Evolutionary conservation across 2,797 vertebrate species (phyloP), one percentile per base, ranked within the genome.

Genomic region (Halcyon chelicuti): DNA sequence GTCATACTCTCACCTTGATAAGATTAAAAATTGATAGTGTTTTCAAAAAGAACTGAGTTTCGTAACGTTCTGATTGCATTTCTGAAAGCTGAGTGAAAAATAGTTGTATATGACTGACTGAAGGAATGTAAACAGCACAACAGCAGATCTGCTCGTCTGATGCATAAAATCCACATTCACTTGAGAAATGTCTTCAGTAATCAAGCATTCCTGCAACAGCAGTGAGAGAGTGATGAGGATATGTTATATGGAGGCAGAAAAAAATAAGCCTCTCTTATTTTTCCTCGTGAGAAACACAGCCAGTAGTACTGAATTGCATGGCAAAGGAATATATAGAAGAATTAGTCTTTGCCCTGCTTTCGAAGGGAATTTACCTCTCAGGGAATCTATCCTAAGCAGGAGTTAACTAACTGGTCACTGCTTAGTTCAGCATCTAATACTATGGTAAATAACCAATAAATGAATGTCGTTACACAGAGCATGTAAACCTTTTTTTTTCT

Each of bases 11-110:
- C 66, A 82, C 80, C 68, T 94, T 95, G 61, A 62, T 33, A 75
- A 88, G 60, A 96, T 96, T 93, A 95, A 95, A 95, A 95, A 94
- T 93, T 91, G 57, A 86, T 95, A 78, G 15, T 74, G 70, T 93
- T 96, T 97, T 90, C 67, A 72, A 60, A 74, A 94, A 85, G 61
- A 92, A 85, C 62, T 55, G 61, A 88, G 44, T 80, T 94, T 67
- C 75, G 12, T 91, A 28, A 77, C 68, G 61, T 94, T 86, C 80
- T 86, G 46, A 79, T 88, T 96, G 70, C 58, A 60, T 84, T 93
- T 85, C 84, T 86, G 88, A 94, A 93, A 83, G 71, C 57, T 71
- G 65, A 67, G 62, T 88, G 78, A 78, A 82, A 93, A 92, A 72
- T 83, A 86, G 57, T 86, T 90, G 39, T 42, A 74, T 92, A 62